phyloP scores from a whole-genome alignment of 1,140 invertebrate genomes.

The Oreohelix idahoensis region DNA sequence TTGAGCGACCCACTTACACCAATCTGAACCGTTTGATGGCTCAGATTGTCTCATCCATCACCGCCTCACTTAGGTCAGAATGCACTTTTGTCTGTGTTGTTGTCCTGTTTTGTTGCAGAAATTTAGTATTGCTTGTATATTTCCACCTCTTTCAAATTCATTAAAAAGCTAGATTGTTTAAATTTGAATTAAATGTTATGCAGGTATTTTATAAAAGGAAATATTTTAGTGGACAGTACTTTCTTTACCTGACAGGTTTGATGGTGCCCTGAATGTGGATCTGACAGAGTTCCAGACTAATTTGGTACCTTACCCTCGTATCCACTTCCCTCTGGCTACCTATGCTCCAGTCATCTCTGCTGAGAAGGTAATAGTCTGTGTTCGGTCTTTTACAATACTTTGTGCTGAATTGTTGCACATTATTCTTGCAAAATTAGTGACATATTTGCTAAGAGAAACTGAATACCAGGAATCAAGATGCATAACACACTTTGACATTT shows the following conservation, averaged over 20 bases:
- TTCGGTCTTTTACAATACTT: no score
- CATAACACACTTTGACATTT: no score
- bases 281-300: conserved; percentile 36
- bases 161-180: no score
- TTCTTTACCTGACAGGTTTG: conserved; percentile 1
- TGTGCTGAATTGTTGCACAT: no score
- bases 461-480: no score
- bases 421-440: no score
- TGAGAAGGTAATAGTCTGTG: background rate
- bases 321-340: conserved; percentile 12
- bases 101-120: no score
- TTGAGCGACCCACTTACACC: conserved; percentile 84
- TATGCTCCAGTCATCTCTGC: conserved; percentile 1
- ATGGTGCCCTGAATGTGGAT: conserved; percentile 34
- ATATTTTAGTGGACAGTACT: background rate
- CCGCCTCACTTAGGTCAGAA: conserved; percentile 79
- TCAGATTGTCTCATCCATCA: conserved; percentile 71
- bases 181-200: no score
- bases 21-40: conserved; percentile 75
- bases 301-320: conserved; percentile 25
- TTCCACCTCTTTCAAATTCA: no score
- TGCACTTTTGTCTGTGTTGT: background rate
- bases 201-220: no score
- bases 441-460: no score
- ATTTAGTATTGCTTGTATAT: no score